Evolutionary conservation across 2,113 vertebrate genomes (phyloP).

Genomic region (Malurus elegans): DNA sequence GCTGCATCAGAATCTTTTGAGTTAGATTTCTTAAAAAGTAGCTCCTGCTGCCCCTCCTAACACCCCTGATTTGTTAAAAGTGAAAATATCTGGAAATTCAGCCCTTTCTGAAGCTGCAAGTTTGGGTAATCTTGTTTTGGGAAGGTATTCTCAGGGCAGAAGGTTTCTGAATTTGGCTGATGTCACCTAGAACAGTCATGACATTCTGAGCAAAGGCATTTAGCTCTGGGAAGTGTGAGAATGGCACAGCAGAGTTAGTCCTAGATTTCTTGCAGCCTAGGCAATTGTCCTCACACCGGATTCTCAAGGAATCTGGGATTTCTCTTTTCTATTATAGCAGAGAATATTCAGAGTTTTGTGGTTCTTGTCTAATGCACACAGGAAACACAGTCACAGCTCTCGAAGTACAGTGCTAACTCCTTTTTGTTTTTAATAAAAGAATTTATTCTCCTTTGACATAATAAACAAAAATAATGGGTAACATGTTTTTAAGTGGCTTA

Average conservation of each 20-base stretch:
- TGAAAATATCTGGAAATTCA: background rate
- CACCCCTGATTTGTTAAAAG: background rate
- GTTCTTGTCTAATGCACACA: background rate
- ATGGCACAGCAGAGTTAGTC: background rate
- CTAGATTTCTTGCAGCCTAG: background rate
- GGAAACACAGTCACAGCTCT: background rate
- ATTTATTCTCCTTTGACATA: background rate
- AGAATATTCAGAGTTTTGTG: background rate
- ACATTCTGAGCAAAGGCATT: background rate
- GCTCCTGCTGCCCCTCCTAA: background rate
- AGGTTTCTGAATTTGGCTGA: background rate
- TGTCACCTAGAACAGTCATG: background rate
- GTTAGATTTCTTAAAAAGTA: background rate
- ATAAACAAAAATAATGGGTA: background rate
- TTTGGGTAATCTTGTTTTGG: background rate
- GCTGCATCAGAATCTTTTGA: background rate
- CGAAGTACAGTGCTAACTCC: fast-evolving
- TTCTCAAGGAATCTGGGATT: background rate
- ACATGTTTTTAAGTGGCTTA: background rate
- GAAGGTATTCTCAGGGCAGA: background rate
- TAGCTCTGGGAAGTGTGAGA: background rate
- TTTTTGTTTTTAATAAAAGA: background rate
- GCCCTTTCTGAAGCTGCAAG: background rate
- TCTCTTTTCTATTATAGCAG: background rate
- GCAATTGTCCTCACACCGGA: background rate